These are phyloP conservation scores for Peromyscus aztecus DNA, from an alignment of 2,797 vertebrate species.

Conservation along the genomic window DNA sequence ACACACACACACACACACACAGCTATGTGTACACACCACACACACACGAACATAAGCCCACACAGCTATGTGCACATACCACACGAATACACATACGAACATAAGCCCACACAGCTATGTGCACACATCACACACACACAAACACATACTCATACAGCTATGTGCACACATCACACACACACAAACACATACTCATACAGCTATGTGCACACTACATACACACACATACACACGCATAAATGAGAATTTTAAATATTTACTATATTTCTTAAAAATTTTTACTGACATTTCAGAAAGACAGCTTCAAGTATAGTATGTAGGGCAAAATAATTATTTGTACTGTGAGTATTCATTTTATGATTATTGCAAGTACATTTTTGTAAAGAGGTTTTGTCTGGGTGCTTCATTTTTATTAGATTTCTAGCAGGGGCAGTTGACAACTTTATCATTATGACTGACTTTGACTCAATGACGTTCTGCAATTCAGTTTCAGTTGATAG, in stretches of 20 bases:
- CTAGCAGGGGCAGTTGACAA: neutral
- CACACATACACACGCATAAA: neutral
- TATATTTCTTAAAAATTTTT: neutral
- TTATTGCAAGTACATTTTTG: neutral
- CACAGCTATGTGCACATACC: neutral
- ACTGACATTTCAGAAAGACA: constrained; percentile 8
- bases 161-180: neutral
- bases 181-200: neutral
- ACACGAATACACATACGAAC: neutral
- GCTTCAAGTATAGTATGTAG: constrained; percentile 43
- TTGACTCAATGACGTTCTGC: neutral
- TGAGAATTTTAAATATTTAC: neutral
- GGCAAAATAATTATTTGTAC: constrained; percentile 9
- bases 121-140: neutral
- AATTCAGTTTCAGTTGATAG: constrained; percentile 55
- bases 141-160: neutral
- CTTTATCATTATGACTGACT: neutral
- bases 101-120: neutral
- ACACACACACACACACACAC: neutral
- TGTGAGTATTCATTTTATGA: neutral
- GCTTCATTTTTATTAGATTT: neutral
- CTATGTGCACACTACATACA: neutral
- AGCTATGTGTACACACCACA: neutral
- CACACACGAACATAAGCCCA: neutral
- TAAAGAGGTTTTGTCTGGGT: neutral